These are phyloP conservation scores for Saimiri boliviensis DNA, from an alignment of 2,113 vertebrate genomes.

Conservation along the genomic window DNA sequence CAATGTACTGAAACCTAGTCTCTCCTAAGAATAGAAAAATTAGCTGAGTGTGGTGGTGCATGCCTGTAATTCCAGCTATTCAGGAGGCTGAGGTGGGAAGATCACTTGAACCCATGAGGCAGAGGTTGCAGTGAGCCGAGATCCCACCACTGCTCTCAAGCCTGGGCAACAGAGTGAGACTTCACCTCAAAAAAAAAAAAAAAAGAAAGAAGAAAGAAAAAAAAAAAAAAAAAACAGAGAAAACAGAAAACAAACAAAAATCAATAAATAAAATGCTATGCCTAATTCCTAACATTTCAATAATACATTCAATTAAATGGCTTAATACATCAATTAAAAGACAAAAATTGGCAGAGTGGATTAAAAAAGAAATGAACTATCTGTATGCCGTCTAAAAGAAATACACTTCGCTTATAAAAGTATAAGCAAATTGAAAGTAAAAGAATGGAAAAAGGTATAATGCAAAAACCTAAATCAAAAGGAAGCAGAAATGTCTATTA, in stretches of 20 bases:
- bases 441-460: not conserved
- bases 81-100: no score
- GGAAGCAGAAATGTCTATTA: not conserved
- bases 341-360: not conserved
- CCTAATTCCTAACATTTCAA: not conserved
- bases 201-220: rapidly evolving
- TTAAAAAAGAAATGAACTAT: not conserved
- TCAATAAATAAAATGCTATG: not conserved
- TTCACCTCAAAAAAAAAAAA: no score
- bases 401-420: not conserved
- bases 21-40: no score
- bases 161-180: no score
- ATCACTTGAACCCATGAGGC: no score
- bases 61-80: no score
- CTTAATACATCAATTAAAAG: not conserved
- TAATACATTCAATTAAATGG: not conserved
- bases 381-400: not conserved
- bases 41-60: no score
- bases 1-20: no score
- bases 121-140: no score
- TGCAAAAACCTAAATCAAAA: not conserved
- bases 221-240: no score
- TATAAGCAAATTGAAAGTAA: not conserved
- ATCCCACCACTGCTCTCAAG: no score
- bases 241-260: not conserved